These are phyloP conservation scores for Microctonus brassicae DNA, from an alignment of 2,888 invertebrate species.

Conservation along the genomic window DNA sequence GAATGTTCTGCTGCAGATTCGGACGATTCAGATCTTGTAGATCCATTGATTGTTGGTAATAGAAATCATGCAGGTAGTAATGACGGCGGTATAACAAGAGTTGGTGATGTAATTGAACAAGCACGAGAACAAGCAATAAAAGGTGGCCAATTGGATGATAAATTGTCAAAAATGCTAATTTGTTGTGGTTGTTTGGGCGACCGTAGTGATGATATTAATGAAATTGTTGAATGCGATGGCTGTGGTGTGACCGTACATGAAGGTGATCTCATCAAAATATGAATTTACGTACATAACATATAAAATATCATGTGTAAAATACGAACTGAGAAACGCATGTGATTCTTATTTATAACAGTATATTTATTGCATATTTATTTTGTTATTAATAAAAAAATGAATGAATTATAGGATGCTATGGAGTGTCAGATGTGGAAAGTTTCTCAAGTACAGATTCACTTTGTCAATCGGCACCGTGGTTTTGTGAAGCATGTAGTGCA, in stretches of 20 bases:
- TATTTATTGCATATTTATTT: too few relatives aligned
- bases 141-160: conserved; percentile 67
- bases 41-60: conserved; percentile 65
- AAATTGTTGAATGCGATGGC: conserved; percentile 97
- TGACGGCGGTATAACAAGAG: too few relatives aligned
- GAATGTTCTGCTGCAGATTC: conserved; percentile 65
- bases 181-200: conserved; percentile 95
- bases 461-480: conserved; percentile 98
- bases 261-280: too few relatives aligned
- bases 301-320: not conserved
- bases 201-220: conserved; percentile 92
- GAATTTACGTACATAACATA: not conserved
- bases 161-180: conserved; percentile 81
- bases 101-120: conserved; percentile 72
- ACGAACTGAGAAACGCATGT: too few relatives aligned
- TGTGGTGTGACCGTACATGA: conserved; percentile 98
- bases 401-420: conserved; percentile 87
- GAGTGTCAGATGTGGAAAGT: conserved; percentile 91
- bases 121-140: conserved; percentile 70
- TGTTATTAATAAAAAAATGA: too few relatives aligned
- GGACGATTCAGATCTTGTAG: conserved; percentile 67
- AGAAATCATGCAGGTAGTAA: conserved; percentile 56
- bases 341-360: too few relatives aligned
- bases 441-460: conserved; percentile 94
- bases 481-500: conserved; percentile 97